Percentiles rank a stretch among this genome's conserved stretches.
Conservation (phyloP, 2,797 vertebrate genomes). For the Urophycis tenuis region DNA sequence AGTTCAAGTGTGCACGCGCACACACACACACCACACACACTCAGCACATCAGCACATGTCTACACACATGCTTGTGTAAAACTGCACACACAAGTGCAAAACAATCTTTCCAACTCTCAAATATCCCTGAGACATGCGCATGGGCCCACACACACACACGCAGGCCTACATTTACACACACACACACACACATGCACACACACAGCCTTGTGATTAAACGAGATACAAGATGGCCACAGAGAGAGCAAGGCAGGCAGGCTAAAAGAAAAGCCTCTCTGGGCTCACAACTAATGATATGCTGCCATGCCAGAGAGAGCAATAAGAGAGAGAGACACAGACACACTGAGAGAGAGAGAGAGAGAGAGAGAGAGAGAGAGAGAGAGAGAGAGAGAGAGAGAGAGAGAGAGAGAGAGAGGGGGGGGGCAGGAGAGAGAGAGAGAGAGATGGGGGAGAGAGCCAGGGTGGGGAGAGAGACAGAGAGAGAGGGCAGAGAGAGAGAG, state of each 20-base stretch:
- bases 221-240: slow-evolving; percentile 30
- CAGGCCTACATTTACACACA: neutral
- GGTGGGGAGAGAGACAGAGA: slow-evolving; percentile 17
- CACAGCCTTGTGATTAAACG: slow-evolving; percentile 12
- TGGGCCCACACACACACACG: neutral
- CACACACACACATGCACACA: neutral
- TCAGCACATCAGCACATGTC: too few relatives aligned
- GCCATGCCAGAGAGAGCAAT: slow-evolving; percentile 47
- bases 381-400: slow-evolving; percentile 35
- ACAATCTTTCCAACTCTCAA: neutral
- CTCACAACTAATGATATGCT: slow-evolving; percentile 57
- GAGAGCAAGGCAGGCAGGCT: slow-evolving; percentile 34
- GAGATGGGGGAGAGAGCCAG: slow-evolving; percentile 16
- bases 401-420: slow-evolving; percentile 5
- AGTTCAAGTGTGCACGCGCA: neutral
- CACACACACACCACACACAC: slow-evolving; percentile 2
- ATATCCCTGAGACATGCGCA: neutral
- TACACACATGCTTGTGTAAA: neutral
- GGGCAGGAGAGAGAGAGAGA: slow-evolving; percentile 3
- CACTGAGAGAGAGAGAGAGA: slow-evolving; percentile 26
- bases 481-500: slow-evolving; percentile 12
- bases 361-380: slow-evolving; percentile 32
- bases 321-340: slow-evolving; percentile 28
- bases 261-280: slow-evolving; percentile 55
- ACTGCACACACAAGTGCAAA: neutral